Base-by-base conservation (phyloP, 2,797 vertebrate species). In the Coregonus sp. region DNA sequence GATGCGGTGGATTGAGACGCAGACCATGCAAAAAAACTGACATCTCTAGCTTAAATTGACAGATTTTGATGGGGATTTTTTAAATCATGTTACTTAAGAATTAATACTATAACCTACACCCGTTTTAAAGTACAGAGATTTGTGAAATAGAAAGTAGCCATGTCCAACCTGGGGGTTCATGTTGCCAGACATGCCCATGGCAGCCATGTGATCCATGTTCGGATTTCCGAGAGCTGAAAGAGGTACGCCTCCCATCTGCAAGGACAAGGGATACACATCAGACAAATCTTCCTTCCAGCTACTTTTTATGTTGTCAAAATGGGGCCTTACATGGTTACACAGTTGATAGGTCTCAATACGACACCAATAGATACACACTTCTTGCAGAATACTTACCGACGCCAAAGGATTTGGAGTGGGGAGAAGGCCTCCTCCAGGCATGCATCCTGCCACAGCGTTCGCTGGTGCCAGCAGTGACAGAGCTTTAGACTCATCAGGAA, bases 401-500 rank as follows among this genome's bases (percentile, higher is more conserved):
- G 95, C 95, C 84, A 99, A 92, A 81, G 98, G 97, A 89, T 98
- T 98, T 77, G 98, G 98, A 16, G 98, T 99, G 52, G 98, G 98
- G 84, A 99, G 97, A 88, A 99, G 97, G 86, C 98, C 98, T 85
- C 97, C 98, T 80, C 98, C 98, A 16, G 98, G 98, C 94, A 99
- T 96, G 94, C 99, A 95, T 91, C 98, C 97, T 94, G 98, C 98
- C 92, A 99, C 97, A 81, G 98, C 98, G 89, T 99, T 99, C 93
- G 98, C 98, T 94, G 98, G 98, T 92, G 98, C 98, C 93, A 99
- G 93, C 92, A 99, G 95, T 89, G 98, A 98, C 94, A 99, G 95
- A 93, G 98, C 98, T 95, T 99, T 99, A 93, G 98, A 96, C 92
- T 99, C 98, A 94, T 99, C 98, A 92, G 98, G 98, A 96, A 99